Evolutionary conservation across 2,797 vertebrate species (phyloP).

Genomic region (Malurus leucopterus): DNA sequence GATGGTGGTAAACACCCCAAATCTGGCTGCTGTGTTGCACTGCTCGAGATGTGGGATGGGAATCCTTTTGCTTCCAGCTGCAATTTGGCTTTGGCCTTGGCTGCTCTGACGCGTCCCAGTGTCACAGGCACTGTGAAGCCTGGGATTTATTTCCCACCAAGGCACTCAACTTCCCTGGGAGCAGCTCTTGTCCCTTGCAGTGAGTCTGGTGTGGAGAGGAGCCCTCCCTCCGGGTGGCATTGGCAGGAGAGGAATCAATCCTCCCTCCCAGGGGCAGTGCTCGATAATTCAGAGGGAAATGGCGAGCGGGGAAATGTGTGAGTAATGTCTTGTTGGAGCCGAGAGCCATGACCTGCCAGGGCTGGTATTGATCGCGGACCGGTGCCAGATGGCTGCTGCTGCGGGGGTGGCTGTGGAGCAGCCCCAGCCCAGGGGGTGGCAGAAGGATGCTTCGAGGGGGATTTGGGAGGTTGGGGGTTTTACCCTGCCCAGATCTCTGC

Average conservation of each 20-base stretch:
- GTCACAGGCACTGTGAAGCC: not conserved
- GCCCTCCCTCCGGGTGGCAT: not conserved
- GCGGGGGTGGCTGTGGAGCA: not conserved
- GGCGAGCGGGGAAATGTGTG: slow-evolving; percentile 12
- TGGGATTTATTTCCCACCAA: not conserved
- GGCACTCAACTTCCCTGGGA: not conserved
- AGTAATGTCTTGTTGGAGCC: slow-evolving; percentile 39
- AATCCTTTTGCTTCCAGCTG: rapidly evolving
- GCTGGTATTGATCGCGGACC: slow-evolving; percentile 11
- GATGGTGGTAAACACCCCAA: not conserved
- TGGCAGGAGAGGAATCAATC: slow-evolving; percentile 18
- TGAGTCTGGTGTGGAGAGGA: not conserved
- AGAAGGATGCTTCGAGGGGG: not conserved
- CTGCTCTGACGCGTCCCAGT: rapidly evolving
- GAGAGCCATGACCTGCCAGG: slow-evolving; percentile 34
- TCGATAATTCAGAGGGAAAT: slow-evolving; percentile 51
- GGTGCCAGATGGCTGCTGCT: slow-evolving; percentile 30
- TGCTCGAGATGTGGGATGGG: not conserved
- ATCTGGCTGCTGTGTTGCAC: not conserved
- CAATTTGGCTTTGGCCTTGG: rapidly evolving
- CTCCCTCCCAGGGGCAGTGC: slow-evolving; percentile 18
- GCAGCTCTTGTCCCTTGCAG: not conserved
- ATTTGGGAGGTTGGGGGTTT: not conserved
- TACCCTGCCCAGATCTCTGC: not conserved
- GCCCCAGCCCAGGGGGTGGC: not conserved